Base-by-base conservation (phyloP, 2,888 invertebrate genomes). In the Drosophila rubida region DNA sequence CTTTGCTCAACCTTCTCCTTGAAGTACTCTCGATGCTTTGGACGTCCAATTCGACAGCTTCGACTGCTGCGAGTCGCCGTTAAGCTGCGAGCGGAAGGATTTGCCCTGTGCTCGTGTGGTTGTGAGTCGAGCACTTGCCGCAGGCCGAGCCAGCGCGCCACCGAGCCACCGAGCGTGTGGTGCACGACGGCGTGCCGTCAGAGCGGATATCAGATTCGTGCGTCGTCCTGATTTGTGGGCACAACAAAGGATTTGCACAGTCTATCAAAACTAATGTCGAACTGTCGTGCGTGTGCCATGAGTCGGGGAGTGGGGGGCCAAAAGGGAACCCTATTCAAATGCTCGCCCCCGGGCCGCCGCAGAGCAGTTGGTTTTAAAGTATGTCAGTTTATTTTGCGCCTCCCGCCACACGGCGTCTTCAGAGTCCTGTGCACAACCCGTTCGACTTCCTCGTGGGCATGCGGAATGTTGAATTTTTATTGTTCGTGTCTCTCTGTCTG, bases 401-500 rank as follows among this genome's bases (percentile, higher is more conserved):
- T 35, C 13, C 35, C 2, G 25, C 25, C 25, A 0, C 25, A 25
- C 6, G 7, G 6, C 13, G 6, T 23, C 19, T 41, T 53, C n/a
- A 1, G 44, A 11, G 30, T 19, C 13, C 32, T 11, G 32, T 30
- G 35, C 48, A 30, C 54, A 61, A 63, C 60, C 64, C 70, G 74
- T 67, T 76, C 63, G 74, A 62, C 65, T 46, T 58, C 51, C 66
- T 65, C 63, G 67, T 59, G 71, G 66, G 65, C 71, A 63, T 62
- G 64, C 68, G 66, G 71, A 83, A 76, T 85, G 80, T 87, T 71
- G 65, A 87, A 86, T 87, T 86, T 87, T 86, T 83, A 86, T 86
- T 86, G 86, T 84, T 84, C 72, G 82, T 85, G 84, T 85, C 22
- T 32, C 22, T 35, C 9, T 6, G n/a, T 32, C 4, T n/a, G 4